Conservation (phyloP, 2,113 vertebrate genomes). For the Malurus cyaneus region DNA sequence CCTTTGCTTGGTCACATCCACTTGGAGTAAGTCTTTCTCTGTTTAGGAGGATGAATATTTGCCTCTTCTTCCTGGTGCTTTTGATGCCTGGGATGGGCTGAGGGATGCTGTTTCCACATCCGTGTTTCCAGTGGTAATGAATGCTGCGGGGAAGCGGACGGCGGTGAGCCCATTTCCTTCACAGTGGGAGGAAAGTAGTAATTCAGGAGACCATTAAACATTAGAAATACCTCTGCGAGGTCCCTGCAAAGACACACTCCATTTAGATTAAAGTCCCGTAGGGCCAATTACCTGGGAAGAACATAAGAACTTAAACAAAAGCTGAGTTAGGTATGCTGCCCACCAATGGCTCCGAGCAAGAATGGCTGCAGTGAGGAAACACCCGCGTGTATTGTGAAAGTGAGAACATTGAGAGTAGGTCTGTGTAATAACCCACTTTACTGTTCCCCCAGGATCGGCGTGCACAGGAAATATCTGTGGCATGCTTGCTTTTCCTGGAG, state of each 20-base stretch:
- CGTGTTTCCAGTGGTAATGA: conserved; percentile 23
- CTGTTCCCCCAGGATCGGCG: conserved; percentile 25
- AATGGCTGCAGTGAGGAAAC: conserved; percentile 49
- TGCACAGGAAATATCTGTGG: conserved; percentile 64
- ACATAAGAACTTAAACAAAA: conserved; percentile 57
- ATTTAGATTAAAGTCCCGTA: conserved; percentile 53
- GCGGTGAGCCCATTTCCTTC: conserved; percentile 60
- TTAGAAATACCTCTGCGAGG: conserved; percentile 50
- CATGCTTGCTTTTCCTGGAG: conserved; percentile 64
- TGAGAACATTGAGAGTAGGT: conserved; percentile 40
- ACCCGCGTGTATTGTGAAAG: conserved; percentile 36
- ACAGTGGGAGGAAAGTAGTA: conserved; percentile 59
- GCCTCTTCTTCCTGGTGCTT: neutral
- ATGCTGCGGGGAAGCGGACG: neutral
- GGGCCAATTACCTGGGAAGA: conserved; percentile 60
- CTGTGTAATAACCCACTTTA: conserved; percentile 55
- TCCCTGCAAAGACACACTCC: conserved; percentile 61
- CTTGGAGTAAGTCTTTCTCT: neutral
- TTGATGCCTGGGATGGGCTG: neutral
- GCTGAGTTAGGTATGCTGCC: conserved; percentile 54
- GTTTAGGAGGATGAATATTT: neutral
- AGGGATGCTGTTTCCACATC: conserved; percentile 4
- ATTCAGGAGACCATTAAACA: conserved; percentile 64
- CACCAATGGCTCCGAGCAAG: conserved; percentile 31
- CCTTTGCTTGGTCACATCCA: neutral